Evolutionary conservation across 2,797 vertebrate species (phyloP), one percentile per base, ranked within the genome.

Genomic region (Acanthiza pusilla): DNA sequence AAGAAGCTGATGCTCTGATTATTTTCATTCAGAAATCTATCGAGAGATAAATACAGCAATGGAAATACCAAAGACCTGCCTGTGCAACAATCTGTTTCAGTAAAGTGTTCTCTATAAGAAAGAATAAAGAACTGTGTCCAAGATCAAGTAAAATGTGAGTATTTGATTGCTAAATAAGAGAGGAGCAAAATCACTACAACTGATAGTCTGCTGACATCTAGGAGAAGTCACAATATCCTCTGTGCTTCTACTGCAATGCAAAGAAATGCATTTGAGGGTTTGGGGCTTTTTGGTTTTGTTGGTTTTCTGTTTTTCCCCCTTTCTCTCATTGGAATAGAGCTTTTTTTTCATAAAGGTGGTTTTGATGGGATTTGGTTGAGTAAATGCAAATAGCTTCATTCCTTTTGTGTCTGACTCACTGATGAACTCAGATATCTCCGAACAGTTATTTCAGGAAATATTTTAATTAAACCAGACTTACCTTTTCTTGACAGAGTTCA

Each of bases 1-100:
- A 89, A 81, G 53, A 87, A 86, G 65, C 23, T 80, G 78, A 51
- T 88, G 38, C 61, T 85, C 57, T 94, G 91, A 88, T 66, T 95
- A 61, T 88, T 89, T 93, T 92, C n/a, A 53, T 91, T 50, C 67
- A 72, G 65, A 81, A 79, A 51, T 72, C 53, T 77, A 68, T 55
- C 21, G 43, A 75, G 75, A 88, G 60, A 79, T 38, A 82, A 92
- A 91, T 62, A 50, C 18, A 65, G 61, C 38, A 86, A 51, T 54
- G 40, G 53, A 82, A 93, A 85, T 50, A 83, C 66, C 50, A 94
- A 85, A 75, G n/a, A 74, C 50, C 57, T 89, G 71, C 40, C 40
- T 81, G 36, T 58, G 80, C 58, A 93, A 60, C 75, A 82, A 58
- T 54, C 78, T 78, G 3, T 89, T 80, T 77, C 62, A 55, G 57